These are phyloP conservation scores for Aegotheles bennettii DNA, from an alignment of 2,113 vertebrate species.

Conservation along the genomic window DNA sequence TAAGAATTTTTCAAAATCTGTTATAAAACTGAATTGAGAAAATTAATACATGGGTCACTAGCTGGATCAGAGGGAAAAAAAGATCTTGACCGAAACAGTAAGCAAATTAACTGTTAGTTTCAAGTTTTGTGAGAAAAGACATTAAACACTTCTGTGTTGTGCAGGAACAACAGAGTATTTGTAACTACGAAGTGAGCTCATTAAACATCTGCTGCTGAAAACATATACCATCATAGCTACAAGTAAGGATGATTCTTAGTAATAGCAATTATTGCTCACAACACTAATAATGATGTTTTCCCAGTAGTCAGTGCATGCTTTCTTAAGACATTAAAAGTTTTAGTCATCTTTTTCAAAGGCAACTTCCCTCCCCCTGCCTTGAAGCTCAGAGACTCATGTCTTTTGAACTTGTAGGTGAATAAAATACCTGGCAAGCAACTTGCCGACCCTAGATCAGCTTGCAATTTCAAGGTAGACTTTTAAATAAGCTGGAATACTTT, in stretches of 20 bases:
- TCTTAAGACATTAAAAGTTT: neutral
- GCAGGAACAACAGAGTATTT: neutral
- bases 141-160: neutral
- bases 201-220: slow-evolving; percentile 33
- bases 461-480: neutral
- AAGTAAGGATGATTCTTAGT: neutral
- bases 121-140: neutral
- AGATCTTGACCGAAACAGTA: neutral
- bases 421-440: neutral
- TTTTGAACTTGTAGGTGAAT: neutral
- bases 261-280: neutral
- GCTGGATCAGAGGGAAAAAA: neutral
- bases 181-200: neutral
- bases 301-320: neutral
- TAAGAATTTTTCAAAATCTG: neutral
- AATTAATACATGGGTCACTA: neutral
- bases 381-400: neutral
- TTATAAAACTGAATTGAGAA: neutral
- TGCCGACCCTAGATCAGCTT: neutral
- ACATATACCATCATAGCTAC: neutral
- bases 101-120: neutral
- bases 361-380: neutral
- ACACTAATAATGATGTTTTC: neutral
- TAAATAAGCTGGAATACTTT: neutral
- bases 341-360: neutral